phyloP scores from a whole-genome alignment of 2,113 vertebrate species.

The Atherinomorus stipes region DNA sequence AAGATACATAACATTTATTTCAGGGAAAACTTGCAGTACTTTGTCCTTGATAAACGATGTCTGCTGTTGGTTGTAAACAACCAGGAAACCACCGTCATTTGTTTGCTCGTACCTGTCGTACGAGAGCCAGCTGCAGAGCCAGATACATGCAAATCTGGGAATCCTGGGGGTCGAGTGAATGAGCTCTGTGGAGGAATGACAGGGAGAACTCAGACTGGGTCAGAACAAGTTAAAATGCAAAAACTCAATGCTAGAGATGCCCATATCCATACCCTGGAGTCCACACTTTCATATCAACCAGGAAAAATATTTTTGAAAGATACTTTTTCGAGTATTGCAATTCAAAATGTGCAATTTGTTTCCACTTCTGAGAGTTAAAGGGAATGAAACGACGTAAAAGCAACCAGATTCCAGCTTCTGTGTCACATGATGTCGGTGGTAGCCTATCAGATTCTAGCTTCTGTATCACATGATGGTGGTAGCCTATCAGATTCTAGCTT shows the following conservation, averaged over 20 bases:
- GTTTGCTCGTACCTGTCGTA: constrained; percentile 89
- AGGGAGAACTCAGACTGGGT: not conserved
- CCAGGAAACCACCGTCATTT: not conserved
- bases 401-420: too few relatives aligned
- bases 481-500: too few relatives aligned
- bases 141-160: constrained; percentile 90
- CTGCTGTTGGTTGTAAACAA: not conserved
- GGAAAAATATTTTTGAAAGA: too few relatives aligned
- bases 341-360: too few relatives aligned
- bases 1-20: not conserved
- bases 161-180: constrained; percentile 87
- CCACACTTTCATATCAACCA: too few relatives aligned
- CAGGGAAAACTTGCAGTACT: not conserved
- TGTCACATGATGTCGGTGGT: too few relatives aligned
- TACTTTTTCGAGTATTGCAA: too few relatives aligned
- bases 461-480: too few relatives aligned
- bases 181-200: constrained; percentile 83
- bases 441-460: too few relatives aligned
- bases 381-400: too few relatives aligned
- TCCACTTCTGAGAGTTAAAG: too few relatives aligned
- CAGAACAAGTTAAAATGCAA: not conserved
- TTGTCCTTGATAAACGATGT: not conserved
- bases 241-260: not conserved
- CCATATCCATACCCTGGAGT: too few relatives aligned
- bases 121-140: constrained; percentile 92